Base-by-base conservation (phyloP, 2,888 invertebrate genomes). In the Megamerina dolium region DNA sequence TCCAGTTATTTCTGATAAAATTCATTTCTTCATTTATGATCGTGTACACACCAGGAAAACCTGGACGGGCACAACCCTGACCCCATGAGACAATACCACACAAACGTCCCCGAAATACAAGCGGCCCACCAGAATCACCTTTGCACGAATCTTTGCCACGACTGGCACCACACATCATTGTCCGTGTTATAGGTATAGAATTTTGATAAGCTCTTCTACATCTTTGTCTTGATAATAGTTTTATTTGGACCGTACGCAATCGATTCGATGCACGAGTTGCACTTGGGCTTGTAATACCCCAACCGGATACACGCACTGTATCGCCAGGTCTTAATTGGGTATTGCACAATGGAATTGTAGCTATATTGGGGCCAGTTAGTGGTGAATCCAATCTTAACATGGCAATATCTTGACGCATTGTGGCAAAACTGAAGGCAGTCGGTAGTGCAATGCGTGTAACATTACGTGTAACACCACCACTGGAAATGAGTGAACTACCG, bases 21-120 rank as follows among this genome's bases (percentile, higher is more conserved):
- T n/a, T n/a, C n/a, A n/a, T n/a, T n/a, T n/a, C n/a, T n/a, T n/a
- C n/a, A n/a, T n/a, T n/a, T n/a, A n/a, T n/a, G n/a, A 29, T 38
- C 9, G 50, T 52, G 64, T 87, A 87, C 3, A 87, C 85, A 2
- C 87, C 87, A 0, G 87, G 86, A 56, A 75, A 79, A 53, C 80
- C 77, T 0, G 80, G 75, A 54, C 49, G 40, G 1, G 46, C 60
- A 41, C 58, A 59, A 2, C 56, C 55, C 16, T 46, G 13, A 4
- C 56, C 58, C 38, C 43, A 59, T 0, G 85, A 85, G 1, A 86
- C 83, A 4, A 86, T 73, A 16, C 86, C 86, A 81, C 65, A 46
- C 56, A 63, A 45, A 27, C 46, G 26, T 8, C 45, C 45, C 10
- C 51, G 43, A n/a, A 18, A 33, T 1, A 53, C 40, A 1, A 47